Percentiles rank a stretch among this genome's conserved stretches.
phyloP scores from a whole-genome alignment of 2,888 invertebrate genomes.

The Leptinotarsa rubiginosa region DNA sequence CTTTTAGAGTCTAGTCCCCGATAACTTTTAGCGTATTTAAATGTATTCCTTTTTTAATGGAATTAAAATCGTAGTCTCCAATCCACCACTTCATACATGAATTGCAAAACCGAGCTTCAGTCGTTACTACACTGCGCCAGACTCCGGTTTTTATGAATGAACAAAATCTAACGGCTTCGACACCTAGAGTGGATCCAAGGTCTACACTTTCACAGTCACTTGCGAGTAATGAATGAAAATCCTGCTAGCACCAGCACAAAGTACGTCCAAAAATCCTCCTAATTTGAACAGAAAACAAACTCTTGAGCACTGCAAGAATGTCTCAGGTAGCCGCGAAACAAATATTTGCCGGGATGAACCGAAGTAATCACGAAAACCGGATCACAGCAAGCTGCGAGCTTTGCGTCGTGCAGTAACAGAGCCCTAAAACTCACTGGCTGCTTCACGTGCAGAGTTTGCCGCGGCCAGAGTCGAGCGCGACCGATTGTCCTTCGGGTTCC shows the following conservation, averaged over 20 bases:
- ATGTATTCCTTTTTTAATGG: conserved; percentile 37
- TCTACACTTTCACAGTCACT: conserved; percentile 33
- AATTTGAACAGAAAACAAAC: not conserved
- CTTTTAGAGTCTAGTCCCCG: conserved; percentile 33
- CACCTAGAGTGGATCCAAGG: conserved; percentile 34
- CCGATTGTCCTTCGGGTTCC: conserved; percentile 52
- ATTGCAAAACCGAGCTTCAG: conserved; percentile 34
- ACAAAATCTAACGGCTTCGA: conserved; percentile 32
- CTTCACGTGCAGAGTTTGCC: conserved; percentile 57
- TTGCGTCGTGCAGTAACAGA: conserved; percentile 41
- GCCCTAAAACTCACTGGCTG: conserved; percentile 56
- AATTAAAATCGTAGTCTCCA: conserved; percentile 32
- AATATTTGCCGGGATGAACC: not conserved
- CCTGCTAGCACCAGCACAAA: not conserved
- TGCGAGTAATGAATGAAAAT: conserved; percentile 31
- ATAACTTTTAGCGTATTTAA: conserved; percentile 31
- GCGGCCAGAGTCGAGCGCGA: conserved; percentile 53
- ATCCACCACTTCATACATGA: conserved; percentile 26
- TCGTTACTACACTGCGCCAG: conserved; percentile 22
- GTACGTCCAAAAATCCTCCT: conserved; percentile 6
- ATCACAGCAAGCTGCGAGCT: conserved; percentile 18
- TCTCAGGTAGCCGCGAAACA: conserved; percentile 16
- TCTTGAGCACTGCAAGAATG: not conserved
- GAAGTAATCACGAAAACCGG: conserved; percentile 6
- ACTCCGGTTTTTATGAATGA: conserved; percentile 36